These are phyloP conservation scores for Zygogramma bicolorata DNA, from an alignment of 2,888 invertebrate genomes.

Conservation along the genomic window DNA sequence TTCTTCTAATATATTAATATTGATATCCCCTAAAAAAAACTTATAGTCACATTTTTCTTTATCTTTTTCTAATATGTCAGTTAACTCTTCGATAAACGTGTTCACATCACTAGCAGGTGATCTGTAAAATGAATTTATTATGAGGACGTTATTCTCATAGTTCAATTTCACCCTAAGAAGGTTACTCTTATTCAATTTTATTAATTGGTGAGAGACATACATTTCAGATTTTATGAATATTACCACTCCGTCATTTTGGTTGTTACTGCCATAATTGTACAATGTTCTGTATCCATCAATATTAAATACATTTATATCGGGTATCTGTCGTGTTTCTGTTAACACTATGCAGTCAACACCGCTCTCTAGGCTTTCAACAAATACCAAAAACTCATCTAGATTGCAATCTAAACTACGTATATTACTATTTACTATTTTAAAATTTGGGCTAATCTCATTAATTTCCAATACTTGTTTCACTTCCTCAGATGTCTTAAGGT, in stretches of 20 bases:
- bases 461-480: background rate
- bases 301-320: background rate
- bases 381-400: slow-evolving; percentile 6
- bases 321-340: slow-evolving; percentile 11
- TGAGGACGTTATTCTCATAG: slow-evolving; percentile 1
- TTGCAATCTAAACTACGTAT: slow-evolving; percentile 5
- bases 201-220: slow-evolving; percentile 11
- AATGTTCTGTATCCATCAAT: slow-evolving; percentile 9
- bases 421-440: background rate
- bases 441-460: background rate
- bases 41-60: background rate
- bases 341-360: background rate
- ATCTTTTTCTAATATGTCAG: background rate
- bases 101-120: slow-evolving; percentile 9
- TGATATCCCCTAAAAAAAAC: background rate
- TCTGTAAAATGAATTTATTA: slow-evolving; percentile 16
- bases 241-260: slow-evolving; percentile 9
- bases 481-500: background rate
- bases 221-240: slow-evolving; percentile 9
- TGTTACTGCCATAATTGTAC: background rate
- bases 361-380: background rate
- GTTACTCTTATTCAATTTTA: background rate
- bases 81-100: background rate
- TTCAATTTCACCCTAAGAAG: background rate
- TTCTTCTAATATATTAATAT: background rate